Base-by-base conservation (phyloP, 2,888 invertebrate species). In the Nomada hirtipes region DNA sequence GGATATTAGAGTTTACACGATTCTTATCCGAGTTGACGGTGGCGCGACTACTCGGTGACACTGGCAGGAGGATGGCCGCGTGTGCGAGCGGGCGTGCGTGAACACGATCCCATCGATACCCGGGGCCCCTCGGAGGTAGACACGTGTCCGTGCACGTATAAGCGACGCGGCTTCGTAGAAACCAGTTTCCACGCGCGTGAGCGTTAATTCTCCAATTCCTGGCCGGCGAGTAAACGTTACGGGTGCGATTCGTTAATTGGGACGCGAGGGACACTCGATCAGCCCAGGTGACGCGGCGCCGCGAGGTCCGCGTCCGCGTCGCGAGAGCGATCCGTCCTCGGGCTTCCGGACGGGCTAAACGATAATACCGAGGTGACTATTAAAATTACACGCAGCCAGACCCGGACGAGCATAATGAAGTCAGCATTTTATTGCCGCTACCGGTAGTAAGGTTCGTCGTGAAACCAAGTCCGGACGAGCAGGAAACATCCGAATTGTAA, bases 21-120 rank as follows among this genome's bases (percentile, higher is more conserved):
- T 90, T 75, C 81, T 89, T 90, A 90, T 90, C 89, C 84, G 73
- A 76, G 80, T 82, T 82, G 83, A 79, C 85, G 68, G 84, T 70
- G 81, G 86, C 78, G 74, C 75, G 84, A 20, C 23, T 59, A 42
- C 26, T 13, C 60, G 42, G 59, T 60, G 63, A 44, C 13, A 15
- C 71, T 20, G 23, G 13, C 71, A 11, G n/a, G 60, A 59, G 52
- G 15, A 42, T 36, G 52, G 26, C 11, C 52, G 53, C 20, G 26
- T 47, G 11, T 13, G 7, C 50, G 63, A 1, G 18, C n/a, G 57
- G n/a, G 44, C 52, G 63, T 47, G 59, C 9, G 23, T 20, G 20
- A 59, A 36, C 29, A 55, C 59, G 7, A 7, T 10, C 53, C 3
- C 60, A 18, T 50, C 26, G 23, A 68, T 63, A 60, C 60, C 1